Evolutionary conservation across 2,113 vertebrate genomes (phyloP).

Genomic region (Leucopsar rothschildi): DNA sequence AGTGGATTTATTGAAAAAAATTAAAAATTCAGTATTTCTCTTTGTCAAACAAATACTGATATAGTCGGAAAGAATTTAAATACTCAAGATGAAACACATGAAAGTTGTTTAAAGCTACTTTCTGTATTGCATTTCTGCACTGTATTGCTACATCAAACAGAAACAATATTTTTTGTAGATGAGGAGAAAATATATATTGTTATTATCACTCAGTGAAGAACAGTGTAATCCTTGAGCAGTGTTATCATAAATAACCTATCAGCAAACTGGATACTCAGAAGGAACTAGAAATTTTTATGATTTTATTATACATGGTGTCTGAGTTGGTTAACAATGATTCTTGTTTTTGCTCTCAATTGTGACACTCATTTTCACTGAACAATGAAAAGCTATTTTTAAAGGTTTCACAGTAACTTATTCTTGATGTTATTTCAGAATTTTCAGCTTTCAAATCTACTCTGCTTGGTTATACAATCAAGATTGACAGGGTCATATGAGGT

Average conservation of each 20-base stretch:
- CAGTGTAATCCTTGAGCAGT: not conserved
- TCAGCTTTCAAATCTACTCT: slow-evolving; percentile 33
- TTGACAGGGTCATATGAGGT: slow-evolving; percentile 53
- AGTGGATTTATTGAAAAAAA: not conserved
- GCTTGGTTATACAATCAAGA: slow-evolving; percentile 45
- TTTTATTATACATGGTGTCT: not conserved
- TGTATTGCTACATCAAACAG: not conserved
- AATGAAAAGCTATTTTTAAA: slow-evolving; percentile 48
- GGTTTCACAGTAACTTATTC: slow-evolving; percentile 13
- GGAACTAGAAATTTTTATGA: not conserved
- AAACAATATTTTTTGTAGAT: not conserved
- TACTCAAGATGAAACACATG: not conserved
- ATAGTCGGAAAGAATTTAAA: not conserved
- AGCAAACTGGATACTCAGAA: not conserved
- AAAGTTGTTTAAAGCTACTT: not conserved
- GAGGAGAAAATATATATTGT: not conserved
- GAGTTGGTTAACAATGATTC: not conserved
- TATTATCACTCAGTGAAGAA: not conserved
- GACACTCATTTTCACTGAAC: not conserved
- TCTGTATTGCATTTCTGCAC: not conserved
- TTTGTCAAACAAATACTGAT: not conserved
- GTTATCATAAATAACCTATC: not conserved
- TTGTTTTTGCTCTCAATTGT: not conserved
- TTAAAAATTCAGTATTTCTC: not conserved
- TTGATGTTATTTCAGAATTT: slow-evolving; percentile 43